Evolutionary conservation across 2,797 vertebrate species (phyloP).

Genomic region (Mormyrops attenuatus): DNA sequence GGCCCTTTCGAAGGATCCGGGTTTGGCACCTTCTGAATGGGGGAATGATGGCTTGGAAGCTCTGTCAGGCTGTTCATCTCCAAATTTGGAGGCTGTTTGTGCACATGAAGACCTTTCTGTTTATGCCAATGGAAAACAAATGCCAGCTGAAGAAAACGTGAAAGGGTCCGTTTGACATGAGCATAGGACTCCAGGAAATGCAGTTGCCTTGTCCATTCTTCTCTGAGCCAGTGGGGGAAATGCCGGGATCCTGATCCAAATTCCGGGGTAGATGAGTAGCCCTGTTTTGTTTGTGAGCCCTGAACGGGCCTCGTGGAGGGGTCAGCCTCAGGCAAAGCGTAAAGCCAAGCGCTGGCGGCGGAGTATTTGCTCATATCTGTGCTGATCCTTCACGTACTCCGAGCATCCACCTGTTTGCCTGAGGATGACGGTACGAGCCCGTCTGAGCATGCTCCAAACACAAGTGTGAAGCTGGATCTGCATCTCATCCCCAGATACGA

Average conservation of each 20-base stretch:
- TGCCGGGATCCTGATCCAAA: neutral
- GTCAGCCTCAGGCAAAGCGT: neutral
- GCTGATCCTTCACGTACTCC: neutral
- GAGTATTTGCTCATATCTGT: constrained; percentile 10
- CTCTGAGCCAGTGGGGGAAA: neutral
- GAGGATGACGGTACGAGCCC: neutral
- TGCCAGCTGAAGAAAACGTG: neutral
- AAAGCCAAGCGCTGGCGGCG: neutral
- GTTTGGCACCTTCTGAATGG: constrained; percentile 15
- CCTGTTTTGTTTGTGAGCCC: neutral
- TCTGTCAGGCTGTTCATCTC: neutral
- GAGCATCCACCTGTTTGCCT: neutral
- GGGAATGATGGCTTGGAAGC: neutral
- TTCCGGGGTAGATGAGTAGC: neutral
- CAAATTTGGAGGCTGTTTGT: neutral
- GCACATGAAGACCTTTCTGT: neutral
- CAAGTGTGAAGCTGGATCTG: neutral
- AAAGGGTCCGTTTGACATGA: constrained; percentile 12
- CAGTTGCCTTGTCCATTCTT: neutral
- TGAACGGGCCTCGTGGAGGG: neutral
- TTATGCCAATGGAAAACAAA: neutral
- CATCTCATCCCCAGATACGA: neutral
- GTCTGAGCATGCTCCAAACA: neutral
- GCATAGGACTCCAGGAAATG: neutral
- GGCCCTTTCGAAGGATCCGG: neutral